phyloP scores from a whole-genome alignment of 2,113 vertebrate genomes.

The Parus major region DNA sequence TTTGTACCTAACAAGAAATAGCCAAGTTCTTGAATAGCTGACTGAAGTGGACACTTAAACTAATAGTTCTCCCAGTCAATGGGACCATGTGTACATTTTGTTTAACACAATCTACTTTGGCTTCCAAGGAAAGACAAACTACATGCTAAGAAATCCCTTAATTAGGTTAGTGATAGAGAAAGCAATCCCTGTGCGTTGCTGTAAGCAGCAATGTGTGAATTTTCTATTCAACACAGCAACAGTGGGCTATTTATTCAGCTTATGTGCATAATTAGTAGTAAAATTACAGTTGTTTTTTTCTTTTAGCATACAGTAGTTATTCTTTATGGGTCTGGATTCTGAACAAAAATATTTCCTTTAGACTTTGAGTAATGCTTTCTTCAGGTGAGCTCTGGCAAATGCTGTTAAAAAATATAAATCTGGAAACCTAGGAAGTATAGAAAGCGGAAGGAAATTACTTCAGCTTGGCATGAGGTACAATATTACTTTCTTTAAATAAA shows the following conservation, averaged over 20 bases:
- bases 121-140: conserved; percentile 29
- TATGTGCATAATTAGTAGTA: conserved; percentile 69
- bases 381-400: conserved; percentile 72
- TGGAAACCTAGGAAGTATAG: conserved; percentile 73
- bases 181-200: neutral
- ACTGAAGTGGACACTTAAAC: neutral
- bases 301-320: conserved; percentile 66
- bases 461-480: conserved; percentile 72
- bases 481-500: conserved; percentile 80
- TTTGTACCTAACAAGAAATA: neutral
- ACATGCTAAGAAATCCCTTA: neutral
- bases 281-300: conserved; percentile 40
- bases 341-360: conserved; percentile 80
- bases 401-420: conserved; percentile 69
- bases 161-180: neutral
- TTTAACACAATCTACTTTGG: neutral
- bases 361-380: conserved; percentile 73
- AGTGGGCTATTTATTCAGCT: conserved; percentile 63
- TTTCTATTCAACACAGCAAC: conserved; percentile 60
- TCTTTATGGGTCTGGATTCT: conserved; percentile 73
- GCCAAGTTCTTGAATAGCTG: neutral
- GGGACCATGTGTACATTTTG: neutral
- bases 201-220: conserved; percentile 22
- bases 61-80: neutral
- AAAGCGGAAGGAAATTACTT: conserved; percentile 79